These are phyloP conservation scores for Planiliza haematocheilus DNA, from an alignment of 2,113 vertebrate genomes.

Conservation along the genomic window DNA sequence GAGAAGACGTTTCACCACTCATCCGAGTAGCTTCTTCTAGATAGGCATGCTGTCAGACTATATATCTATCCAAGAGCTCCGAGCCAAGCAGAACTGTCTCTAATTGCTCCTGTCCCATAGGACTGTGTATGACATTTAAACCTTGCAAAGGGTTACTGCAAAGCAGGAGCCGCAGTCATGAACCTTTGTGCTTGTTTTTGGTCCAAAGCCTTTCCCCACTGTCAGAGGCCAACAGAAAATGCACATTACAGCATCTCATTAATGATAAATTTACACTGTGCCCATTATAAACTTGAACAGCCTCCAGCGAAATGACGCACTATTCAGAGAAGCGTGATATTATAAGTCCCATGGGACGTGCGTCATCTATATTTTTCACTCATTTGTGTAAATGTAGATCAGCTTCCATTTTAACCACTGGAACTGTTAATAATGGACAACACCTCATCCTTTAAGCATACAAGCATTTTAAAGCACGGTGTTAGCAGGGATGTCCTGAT, in stretches of 20 bases:
- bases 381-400: neutral
- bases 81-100: neutral
- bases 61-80: neutral
- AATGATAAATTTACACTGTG: neutral
- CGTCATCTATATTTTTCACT: neutral
- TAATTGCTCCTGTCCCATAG: constrained; percentile 12
- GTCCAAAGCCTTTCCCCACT: constrained; percentile 5
- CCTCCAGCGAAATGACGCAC: neutral
- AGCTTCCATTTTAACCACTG: neutral
- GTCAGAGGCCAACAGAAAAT: constrained; percentile 5
- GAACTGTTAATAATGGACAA: neutral
- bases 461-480: neutral
- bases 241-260: neutral
- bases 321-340: neutral
- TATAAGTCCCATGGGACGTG: neutral
- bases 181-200: neutral
- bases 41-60: neutral
- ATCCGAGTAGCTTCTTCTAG: too few relatives aligned
- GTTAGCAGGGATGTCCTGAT: too few relatives aligned
- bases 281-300: constrained; percentile 7
- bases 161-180: neutral
- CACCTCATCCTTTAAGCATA: neutral
- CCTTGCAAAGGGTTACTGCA: constrained; percentile 22
- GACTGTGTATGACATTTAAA: too few relatives aligned
- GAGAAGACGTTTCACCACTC: too few relatives aligned